Evolutionary conservation across 2,888 invertebrate species (phyloP), one percentile per base, ranked within the genome.

Genomic region (Oscheius sp.): DNA sequence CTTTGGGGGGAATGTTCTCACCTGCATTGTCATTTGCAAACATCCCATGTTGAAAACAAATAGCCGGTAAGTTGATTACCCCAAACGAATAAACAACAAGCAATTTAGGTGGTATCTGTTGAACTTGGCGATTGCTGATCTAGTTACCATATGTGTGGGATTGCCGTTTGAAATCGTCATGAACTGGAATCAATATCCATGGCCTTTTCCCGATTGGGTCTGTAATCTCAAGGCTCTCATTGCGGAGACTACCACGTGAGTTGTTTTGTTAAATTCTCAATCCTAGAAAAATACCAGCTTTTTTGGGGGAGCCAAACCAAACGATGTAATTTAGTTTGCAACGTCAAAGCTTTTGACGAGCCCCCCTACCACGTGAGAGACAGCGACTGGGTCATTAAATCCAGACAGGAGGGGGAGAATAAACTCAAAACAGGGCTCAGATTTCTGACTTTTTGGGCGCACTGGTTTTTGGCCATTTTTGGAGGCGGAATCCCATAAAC

Each of bases 111-210:
- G 70, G 27, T 82, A 82, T 50, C 71, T 82, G 0, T 65, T 78
- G 5, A 82, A 82, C 42, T 63, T 82, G 55, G 81, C 80, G 0
- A 46, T 79, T 0, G 78, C 82, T 2, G 82, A 82, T 31, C 65
- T 82, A 37, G 79, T 80, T 0, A 80, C 80, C 8, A 48, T 82
- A 10, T 75, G 66, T 20, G 78, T 80, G 8, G 82, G 80, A 1
- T 68, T 80, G 3, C 80, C 82, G 6, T 82, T 82, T 46, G 82
- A 82, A 61, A 31, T 34, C 55, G 42, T 78, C 31, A 76, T 78
- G 76, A 74, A 75, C 39, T 82, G 80, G 80, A 50, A 78, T 45
- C 82, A 80, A 66, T 82, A 71, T 17, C 81, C 81, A 5, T 82
- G 80, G 80, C 76, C 79, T 3, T 78, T 79, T 48, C 81, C 81